These are phyloP conservation scores for Ianthella basta DNA, from an alignment of 37 sponge, comb jelly and placozoan genomes.

Conservation along the genomic window DNA sequence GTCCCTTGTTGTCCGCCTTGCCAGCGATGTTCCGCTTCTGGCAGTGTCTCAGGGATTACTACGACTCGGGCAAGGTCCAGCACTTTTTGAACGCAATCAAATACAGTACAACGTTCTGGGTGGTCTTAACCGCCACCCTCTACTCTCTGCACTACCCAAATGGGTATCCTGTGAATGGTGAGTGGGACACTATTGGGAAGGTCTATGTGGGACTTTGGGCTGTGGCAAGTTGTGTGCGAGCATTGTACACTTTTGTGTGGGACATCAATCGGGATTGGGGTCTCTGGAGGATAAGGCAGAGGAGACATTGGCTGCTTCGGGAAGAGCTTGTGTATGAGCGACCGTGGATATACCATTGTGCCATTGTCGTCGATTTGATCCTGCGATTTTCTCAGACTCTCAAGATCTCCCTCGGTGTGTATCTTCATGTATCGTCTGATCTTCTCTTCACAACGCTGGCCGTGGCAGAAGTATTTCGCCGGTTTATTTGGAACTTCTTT, in stretches of 20 bases:
- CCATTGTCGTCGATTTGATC: constrained; percentile 79
- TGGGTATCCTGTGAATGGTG: background rate
- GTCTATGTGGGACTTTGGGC: constrained; percentile 61
- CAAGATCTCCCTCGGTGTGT: constrained; percentile 82
- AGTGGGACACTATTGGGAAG: constrained; percentile 30
- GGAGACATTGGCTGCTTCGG: constrained; percentile 43
- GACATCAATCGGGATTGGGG: constrained; percentile 97
- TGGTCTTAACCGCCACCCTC: constrained; percentile 76
- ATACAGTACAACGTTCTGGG: constrained; percentile 88
- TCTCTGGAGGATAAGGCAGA: constrained; percentile 32
- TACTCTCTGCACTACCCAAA: constrained; percentile 32
- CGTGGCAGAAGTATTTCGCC: constrained; percentile 64
- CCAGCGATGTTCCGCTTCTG: constrained; percentile 91
- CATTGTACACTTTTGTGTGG: constrained; percentile 92
- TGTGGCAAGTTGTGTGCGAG: constrained; percentile 53
- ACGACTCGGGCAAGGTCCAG: constrained; percentile 65
- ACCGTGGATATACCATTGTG: constrained; percentile 67
- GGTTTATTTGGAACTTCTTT: constrained; percentile 98
- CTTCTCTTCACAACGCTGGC: constrained; percentile 69
- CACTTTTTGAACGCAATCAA: constrained; percentile 95
- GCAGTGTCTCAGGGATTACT: constrained; percentile 89
- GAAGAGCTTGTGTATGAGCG: constrained; percentile 61
- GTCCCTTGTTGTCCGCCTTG: constrained; percentile 85
- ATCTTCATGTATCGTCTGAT: constrained; percentile 72
- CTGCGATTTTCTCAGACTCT: constrained; percentile 87